These are phyloP conservation scores for Coelopa pilipes DNA, from an alignment of 2,888 invertebrate genomes.

Conservation along the genomic window DNA sequence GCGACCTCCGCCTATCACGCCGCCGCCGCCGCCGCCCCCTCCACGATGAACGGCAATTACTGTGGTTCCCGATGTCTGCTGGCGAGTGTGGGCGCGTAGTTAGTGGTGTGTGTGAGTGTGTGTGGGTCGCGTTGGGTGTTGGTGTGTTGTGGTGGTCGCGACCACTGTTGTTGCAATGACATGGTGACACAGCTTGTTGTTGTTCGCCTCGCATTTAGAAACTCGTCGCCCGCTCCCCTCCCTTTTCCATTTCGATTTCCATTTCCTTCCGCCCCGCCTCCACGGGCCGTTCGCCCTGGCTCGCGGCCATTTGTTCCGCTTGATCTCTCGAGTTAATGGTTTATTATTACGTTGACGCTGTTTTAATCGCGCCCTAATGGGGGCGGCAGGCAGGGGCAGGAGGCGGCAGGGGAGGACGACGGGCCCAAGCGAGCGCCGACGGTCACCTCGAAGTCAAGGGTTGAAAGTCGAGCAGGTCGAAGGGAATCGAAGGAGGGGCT, in stretches of 20 bases:
- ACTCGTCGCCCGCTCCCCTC: too few relatives aligned
- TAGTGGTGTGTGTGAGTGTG: background rate
- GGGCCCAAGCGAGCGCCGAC: too few relatives aligned
- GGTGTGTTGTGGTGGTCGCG: background rate
- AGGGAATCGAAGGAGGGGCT: too few relatives aligned
- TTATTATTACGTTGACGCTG: constrained; percentile 15
- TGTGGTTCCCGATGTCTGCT: constrained; percentile 8
- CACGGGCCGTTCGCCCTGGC: background rate
- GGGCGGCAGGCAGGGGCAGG: too few relatives aligned
- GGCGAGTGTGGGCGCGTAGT: too few relatives aligned
- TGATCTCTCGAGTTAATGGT: background rate
- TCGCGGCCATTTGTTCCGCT: background rate
- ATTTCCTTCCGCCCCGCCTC: background rate
- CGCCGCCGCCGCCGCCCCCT: background rate
- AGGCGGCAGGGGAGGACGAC: too few relatives aligned
- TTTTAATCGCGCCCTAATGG: constrained; percentile 1
- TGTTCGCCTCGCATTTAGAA: too few relatives aligned
- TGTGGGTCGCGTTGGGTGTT: background rate
- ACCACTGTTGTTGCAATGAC: constrained; percentile 10
- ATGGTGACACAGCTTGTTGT: constrained; percentile 13
- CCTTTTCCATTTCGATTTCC: background rate
- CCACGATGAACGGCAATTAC: constrained; percentile 23
- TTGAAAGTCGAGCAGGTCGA: too few relatives aligned
- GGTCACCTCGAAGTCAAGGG: too few relatives aligned
- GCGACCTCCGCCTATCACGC: too few relatives aligned